A percentile compares a stretch with the other conserved stretches of the same genome.
These are phyloP conservation scores for Trogon melanurus DNA, from an alignment of 2,113 vertebrate species.

Conservation along the genomic window DNA sequence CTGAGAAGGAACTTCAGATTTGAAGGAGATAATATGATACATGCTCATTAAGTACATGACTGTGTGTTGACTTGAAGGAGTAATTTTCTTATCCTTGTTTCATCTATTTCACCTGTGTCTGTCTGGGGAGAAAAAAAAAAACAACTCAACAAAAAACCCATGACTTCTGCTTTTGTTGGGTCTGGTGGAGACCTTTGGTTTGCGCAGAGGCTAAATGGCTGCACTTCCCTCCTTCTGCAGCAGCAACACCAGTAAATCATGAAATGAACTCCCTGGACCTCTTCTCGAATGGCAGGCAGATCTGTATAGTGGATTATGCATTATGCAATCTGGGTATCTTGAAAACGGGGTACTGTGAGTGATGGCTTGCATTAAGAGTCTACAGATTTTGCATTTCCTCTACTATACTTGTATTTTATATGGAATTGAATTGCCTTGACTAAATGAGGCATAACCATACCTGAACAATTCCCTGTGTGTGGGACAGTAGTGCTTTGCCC, in stretches of 20 bases:
- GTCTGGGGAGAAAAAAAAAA: background rate
- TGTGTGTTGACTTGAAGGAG: background rate
- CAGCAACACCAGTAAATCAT: background rate
- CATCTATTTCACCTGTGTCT: background rate
- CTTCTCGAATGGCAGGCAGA: background rate
- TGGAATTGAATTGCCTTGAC: background rate
- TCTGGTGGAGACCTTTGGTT: background rate
- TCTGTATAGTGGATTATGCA: background rate
- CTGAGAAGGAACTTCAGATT: background rate
- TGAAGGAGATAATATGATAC: background rate
- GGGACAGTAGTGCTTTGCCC: background rate
- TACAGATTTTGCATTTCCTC: background rate
- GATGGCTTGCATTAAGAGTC: background rate
- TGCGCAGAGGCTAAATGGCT: background rate
- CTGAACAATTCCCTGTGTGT: background rate
- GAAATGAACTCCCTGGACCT: background rate
- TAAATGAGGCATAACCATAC: background rate
- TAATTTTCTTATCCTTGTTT: background rate
- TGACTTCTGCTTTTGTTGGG: background rate
- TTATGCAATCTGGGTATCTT: background rate
- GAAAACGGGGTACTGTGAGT: background rate
- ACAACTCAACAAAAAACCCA: no score
- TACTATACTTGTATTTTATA: background rate
- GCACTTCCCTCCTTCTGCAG: background rate
- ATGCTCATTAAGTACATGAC: background rate